A percentile compares a stretch with the other conserved stretches of the same genome.
Evolutionary conservation across 2,888 invertebrate species (phyloP).

Genomic region (Artemia sinica): DNA sequence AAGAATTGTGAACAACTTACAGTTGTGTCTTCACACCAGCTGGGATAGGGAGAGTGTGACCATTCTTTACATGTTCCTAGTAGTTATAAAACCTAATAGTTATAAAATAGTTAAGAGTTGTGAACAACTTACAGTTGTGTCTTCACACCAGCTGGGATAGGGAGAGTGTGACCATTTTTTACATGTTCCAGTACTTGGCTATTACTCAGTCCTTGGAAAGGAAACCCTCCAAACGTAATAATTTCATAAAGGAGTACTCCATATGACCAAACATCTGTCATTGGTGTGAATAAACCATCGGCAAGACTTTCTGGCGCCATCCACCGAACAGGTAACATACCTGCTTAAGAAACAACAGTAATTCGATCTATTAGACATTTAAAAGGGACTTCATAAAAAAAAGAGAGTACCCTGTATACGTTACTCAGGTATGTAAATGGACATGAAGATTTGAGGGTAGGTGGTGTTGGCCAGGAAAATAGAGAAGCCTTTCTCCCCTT

Average conservation of each 20-base stretch:
- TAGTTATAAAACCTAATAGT: too few relatives aligned
- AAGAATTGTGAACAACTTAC: conserved; percentile 40
- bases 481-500: too few relatives aligned
- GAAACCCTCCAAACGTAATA: conserved; percentile 75
- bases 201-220: conserved; percentile 66
- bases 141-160: conserved; percentile 56
- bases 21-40: conserved; percentile 56
- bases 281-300: conserved; percentile 62
- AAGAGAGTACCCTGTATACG: too few relatives aligned
- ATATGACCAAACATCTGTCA: conserved; percentile 78
- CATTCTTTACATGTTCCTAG: conserved; percentile 50
- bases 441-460: too few relatives aligned
- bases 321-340: conserved; percentile 73
- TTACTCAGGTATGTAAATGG: too few relatives aligned
- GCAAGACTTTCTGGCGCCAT: conserved; percentile 78
- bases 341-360: conserved; percentile 29
- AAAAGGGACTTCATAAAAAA: too few relatives aligned
- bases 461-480: too few relatives aligned
- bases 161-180: conserved; percentile 52
- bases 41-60: conserved; percentile 54
- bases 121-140: conserved; percentile 52
- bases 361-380: too few relatives aligned
- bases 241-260: conserved; percentile 73
- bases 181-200: conserved; percentile 64
- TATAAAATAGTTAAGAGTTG: too few relatives aligned